Evolutionary conservation across 2,113 vertebrate species (phyloP), one percentile per base, ranked within the genome.

Genomic region (Cyanistes caeruleus): DNA sequence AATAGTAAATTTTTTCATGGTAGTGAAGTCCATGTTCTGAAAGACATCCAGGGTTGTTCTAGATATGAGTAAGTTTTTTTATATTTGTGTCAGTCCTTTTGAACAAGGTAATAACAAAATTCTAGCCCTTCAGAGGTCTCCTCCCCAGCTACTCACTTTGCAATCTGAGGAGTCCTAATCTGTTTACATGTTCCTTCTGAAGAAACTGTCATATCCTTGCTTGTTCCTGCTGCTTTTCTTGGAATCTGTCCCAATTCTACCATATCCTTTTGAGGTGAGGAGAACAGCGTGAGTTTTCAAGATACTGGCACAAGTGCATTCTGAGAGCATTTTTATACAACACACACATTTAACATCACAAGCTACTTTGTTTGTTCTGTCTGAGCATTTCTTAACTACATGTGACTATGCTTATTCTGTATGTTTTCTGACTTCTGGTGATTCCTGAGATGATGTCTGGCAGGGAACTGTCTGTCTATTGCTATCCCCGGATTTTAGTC

Each of bases 291-390:
- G 56, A 74, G 10, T 89, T 77, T 81, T 75, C 73, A 82, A 56
- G 74, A 24, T 35, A 25, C 24, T 33, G 48, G 8, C 13, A 24
- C 5, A 4, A 16, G 5, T 56, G 11, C 28, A 14, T 78, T 79
- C 41, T 55, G 44, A 39, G 12, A 65, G 37, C 1, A 0, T 33
- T 93, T 85, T 94, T 67, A 10, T 75, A 8, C 2, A 46, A 25
- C 55, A 37, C 8, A 31, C 0, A 0, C 17, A 19, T 68, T 72
- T 60, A 56, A 27, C 15, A 41, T 52, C 31, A 37, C 1, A 0
- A 81, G 17, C 30, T 67, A 9, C 70, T 96, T 81, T 63, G 24
- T 73, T 64, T 67, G 11, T 33, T 90, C 33, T 82, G 20, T 64
- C 53, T 78, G 33, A 89, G 35, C 18, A 30, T 72, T 84, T 63